A percentile compares a stretch with the other conserved stretches of the same genome.
These are phyloP conservation scores for Mactra quadrangularis DNA, from an alignment of 1,140 invertebrate genomes.

Conservation along the genomic window DNA sequence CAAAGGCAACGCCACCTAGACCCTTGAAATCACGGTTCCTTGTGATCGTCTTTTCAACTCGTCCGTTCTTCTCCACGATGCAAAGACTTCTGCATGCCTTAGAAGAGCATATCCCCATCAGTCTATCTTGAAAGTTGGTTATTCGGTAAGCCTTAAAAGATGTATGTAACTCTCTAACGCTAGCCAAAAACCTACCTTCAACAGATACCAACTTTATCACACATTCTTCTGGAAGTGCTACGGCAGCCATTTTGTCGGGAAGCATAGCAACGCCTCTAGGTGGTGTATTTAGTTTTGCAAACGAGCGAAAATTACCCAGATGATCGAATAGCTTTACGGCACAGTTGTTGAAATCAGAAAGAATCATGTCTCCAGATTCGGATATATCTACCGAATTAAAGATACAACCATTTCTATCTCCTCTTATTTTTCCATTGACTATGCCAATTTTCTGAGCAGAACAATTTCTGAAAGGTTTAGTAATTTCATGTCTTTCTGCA, in stretches of 20 bases:
- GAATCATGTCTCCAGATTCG: slow-evolving; percentile 43
- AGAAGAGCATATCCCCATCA: slow-evolving; percentile 56
- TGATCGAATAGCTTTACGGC: slow-evolving; percentile 54
- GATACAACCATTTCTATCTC: slow-evolving; percentile 56
- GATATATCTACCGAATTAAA: slow-evolving; percentile 56
- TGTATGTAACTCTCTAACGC: slow-evolving; percentile 41
- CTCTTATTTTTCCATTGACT: slow-evolving; percentile 52
- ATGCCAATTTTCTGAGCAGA: slow-evolving; percentile 58
- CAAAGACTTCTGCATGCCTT: slow-evolving; percentile 49
- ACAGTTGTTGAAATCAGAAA: slow-evolving; percentile 60
- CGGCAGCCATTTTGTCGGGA: slow-evolving; percentile 44
- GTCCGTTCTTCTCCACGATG: slow-evolving; percentile 43
- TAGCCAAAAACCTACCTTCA: slow-evolving; percentile 50
- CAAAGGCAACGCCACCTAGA: slow-evolving; percentile 53
- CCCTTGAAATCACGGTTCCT: slow-evolving; percentile 58
- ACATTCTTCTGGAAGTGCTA: slow-evolving; percentile 59
- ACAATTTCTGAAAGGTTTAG: slow-evolving; percentile 49
- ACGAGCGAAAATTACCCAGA: slow-evolving; percentile 57
- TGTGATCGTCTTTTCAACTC: slow-evolving; percentile 50
- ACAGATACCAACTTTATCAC: slow-evolving; percentile 52
- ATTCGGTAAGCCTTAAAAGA: slow-evolving; percentile 58
- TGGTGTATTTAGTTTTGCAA: slow-evolving; percentile 40
- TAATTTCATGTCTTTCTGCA: slow-evolving; percentile 46
- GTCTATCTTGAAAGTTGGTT: slow-evolving; percentile 31
- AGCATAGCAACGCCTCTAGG: slow-evolving; percentile 47